Conservation (phyloP, 2,888 invertebrate genomes). For the Drosophila gaucha region DNA sequence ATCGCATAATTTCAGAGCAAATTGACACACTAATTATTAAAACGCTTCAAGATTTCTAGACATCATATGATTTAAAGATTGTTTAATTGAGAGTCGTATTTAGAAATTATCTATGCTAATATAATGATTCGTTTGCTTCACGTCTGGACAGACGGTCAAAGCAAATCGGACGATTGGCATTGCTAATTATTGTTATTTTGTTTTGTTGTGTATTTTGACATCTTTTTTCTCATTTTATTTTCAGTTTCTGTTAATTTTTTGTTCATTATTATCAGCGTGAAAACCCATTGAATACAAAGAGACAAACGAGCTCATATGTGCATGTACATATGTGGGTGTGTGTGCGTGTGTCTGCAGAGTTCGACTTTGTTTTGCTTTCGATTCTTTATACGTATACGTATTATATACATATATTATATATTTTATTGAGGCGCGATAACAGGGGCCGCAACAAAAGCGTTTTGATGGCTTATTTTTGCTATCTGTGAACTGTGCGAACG, state of each 20-base stretch:
- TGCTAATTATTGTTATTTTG: constrained; percentile 31
- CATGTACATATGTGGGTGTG: constrained; percentile 31
- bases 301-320: not conserved
- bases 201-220: constrained; percentile 4
- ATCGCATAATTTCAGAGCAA: not conserved
- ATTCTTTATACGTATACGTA: constrained; percentile 25
- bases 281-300: constrained; percentile 19
- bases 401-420: constrained; percentile 13
- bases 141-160: constrained; percentile 15
- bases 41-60: no score
- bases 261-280: constrained; percentile 43
- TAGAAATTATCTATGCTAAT: constrained; percentile 11
- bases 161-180: constrained; percentile 26
- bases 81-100: constrained; percentile 9
- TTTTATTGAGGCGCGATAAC: constrained; percentile 47
- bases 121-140: constrained; percentile 1
- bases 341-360: constrained; percentile 37
- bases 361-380: constrained; percentile 65
- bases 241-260: constrained; percentile 2
- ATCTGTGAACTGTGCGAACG: constrained; percentile 29
- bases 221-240: constrained; percentile 5
- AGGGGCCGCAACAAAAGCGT: constrained; percentile 19
- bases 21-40: not conserved
- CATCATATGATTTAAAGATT: not conserved
- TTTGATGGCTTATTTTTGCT: constrained; percentile 24